Percentiles rank a stretch among this genome's conserved stretches.
Conservation (phyloP, 2,113 vertebrate species). For the Melanocharis versteri region DNA sequence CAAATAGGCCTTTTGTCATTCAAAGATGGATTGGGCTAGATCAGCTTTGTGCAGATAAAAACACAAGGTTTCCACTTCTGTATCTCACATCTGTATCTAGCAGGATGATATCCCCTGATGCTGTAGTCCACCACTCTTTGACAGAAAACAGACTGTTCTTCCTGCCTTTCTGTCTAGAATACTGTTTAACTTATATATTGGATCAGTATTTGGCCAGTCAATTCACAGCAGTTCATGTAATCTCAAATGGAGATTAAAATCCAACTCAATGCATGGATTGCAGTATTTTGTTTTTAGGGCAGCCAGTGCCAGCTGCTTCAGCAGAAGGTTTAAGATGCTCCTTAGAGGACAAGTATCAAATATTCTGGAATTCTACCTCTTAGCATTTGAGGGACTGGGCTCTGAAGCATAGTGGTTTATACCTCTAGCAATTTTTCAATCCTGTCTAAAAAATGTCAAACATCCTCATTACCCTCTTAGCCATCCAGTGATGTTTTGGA, state of each 20-base stretch:
- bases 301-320: not conserved
- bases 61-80: not conserved
- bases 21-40: not conserved
- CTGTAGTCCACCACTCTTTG: not conserved
- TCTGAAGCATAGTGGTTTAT: not conserved
- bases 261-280: not conserved
- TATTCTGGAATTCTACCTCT: not conserved
- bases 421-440: not conserved
- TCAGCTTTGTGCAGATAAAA: not conserved
- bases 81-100: not conserved
- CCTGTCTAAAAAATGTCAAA: not conserved
- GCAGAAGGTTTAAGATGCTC: not conserved
- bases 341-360: not conserved
- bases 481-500: not conserved
- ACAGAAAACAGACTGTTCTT: not conserved
- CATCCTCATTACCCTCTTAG: not conserved
- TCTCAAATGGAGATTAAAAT: not conserved
- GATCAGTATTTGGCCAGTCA: not conserved
- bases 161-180: not conserved
- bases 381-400: not conserved
- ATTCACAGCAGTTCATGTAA: not conserved
- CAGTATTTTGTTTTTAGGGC: not conserved
- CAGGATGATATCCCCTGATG: not conserved
- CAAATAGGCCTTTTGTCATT: not conserved
- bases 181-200: not conserved